phyloP scores from a whole-genome alignment of 2,113 vertebrate genomes.

The Datnioides undecimradiatus region DNA sequence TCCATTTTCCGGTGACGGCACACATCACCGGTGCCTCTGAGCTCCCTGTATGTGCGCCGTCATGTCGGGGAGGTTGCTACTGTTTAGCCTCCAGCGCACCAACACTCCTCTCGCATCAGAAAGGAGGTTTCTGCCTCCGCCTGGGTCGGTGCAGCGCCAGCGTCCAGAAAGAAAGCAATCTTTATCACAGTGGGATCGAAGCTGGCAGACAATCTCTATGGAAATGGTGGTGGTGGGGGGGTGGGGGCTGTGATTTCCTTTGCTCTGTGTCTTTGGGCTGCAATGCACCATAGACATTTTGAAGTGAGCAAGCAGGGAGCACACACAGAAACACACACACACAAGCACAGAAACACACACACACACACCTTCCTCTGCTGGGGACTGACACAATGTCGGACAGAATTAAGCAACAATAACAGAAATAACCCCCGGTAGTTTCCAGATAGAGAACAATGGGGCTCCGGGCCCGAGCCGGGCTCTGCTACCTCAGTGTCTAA shows the following conservation, averaged over 20 bases:
- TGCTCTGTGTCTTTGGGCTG: slow-evolving; percentile 56
- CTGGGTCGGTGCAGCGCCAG: slow-evolving; percentile 38
- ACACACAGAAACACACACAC: slow-evolving; percentile 52
- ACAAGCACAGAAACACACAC: slow-evolving; percentile 55
- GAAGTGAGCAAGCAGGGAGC: slow-evolving; percentile 55
- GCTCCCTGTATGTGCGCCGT: slow-evolving; percentile 3
- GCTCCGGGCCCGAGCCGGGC: slow-evolving; percentile 70
- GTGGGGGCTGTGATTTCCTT: slow-evolving; percentile 78
- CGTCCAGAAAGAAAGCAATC: slow-evolving; percentile 72
- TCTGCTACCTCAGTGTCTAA: slow-evolving; percentile 83
- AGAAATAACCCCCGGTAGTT: slow-evolving; percentile 84
- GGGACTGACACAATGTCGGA: slow-evolving; percentile 83
- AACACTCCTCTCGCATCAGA: slow-evolving; percentile 41
- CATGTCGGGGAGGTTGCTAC: slow-evolving; percentile 27
- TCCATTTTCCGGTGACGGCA: slow-evolving; percentile 39
- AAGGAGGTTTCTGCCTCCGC: slow-evolving; percentile 42
- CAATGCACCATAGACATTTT: slow-evolving; percentile 61
- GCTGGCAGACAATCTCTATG: slow-evolving; percentile 74
- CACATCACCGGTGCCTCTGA: slow-evolving; percentile 6
- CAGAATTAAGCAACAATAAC: slow-evolving; percentile 87
- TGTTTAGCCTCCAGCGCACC: slow-evolving; percentile 17
- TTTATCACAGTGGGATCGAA: slow-evolving; percentile 79
- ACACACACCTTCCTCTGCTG: slow-evolving; percentile 78
- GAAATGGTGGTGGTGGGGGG: no score
- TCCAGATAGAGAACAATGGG: slow-evolving; percentile 88